phyloP scores from a whole-genome alignment of 2,797 vertebrate genomes.

The Urosaurus nigricauda region DNA sequence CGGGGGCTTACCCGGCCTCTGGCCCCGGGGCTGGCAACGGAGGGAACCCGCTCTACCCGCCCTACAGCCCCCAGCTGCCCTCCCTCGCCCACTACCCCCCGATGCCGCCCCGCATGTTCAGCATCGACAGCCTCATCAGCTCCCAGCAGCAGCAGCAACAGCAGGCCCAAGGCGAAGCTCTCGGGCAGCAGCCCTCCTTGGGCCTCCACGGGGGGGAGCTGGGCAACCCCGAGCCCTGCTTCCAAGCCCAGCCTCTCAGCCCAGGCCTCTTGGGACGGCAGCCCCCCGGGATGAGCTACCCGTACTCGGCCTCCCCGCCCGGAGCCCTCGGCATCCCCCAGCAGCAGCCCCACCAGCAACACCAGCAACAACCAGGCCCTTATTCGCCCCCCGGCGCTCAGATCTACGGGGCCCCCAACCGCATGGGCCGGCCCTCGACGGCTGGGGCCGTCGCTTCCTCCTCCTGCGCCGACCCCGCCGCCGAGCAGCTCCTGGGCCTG shows the following conservation, averaged over 20 bases:
- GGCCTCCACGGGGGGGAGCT: conserved; percentile 78
- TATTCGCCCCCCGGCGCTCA: conserved; percentile 86
- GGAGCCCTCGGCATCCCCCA: conserved; percentile 83
- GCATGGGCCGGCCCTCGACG: conserved; percentile 76
- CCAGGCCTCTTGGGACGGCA: conserved; percentile 63
- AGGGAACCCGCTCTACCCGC: conserved; percentile 69
- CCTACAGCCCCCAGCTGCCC: conserved; percentile 72
- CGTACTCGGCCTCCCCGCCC: conserved; percentile 85
- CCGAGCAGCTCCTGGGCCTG: conserved; percentile 87
- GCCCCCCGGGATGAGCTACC: conserved; percentile 80
- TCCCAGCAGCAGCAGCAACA: conserved; percentile 82
- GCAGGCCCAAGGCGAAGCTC: conserved; percentile 53
- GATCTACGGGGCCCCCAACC: conserved; percentile 85
- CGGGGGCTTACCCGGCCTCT: too few species aligned
- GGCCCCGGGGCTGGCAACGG: too few species aligned
- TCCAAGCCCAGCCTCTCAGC: conserved; percentile 79
- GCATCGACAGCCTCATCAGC: conserved; percentile 92
- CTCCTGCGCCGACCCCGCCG: conserved; percentile 83
- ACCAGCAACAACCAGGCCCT: too few species aligned
- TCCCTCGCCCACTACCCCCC: conserved; percentile 76
- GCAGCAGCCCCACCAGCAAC: too few species aligned
- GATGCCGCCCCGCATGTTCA: conserved; percentile 89
- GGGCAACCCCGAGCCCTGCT: conserved; percentile 83
- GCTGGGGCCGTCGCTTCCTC: too few species aligned
- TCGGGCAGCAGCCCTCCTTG: conserved; percentile 81